A percentile compares a stretch with the other conserved stretches of the same genome.
phyloP scores from a whole-genome alignment of 2,113 vertebrate genomes.

The Apodemus sylvaticus region DNA sequence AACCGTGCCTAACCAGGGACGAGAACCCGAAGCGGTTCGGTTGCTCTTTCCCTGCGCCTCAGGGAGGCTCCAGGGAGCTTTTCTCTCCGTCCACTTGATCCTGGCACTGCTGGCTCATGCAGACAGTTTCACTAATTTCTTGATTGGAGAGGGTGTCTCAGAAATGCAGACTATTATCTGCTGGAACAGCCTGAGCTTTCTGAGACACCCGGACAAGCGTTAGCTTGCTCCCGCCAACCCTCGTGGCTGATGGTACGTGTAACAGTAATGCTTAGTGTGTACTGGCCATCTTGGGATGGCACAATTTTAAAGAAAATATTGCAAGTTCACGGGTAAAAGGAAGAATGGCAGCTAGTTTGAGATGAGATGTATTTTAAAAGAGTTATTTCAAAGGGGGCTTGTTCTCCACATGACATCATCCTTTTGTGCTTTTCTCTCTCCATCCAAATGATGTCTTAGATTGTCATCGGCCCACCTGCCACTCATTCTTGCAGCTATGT shows the following conservation, averaged over 20 bases:
- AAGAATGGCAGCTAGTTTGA: neutral
- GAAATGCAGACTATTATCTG: neutral
- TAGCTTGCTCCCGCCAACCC: neutral
- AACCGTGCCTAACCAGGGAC: neutral
- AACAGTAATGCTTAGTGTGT: neutral
- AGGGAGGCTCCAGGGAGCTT: neutral
- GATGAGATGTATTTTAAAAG: neutral
- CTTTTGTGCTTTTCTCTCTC: neutral
- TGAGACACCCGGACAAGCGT: neutral
- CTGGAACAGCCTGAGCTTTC: neutral
- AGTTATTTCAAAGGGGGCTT: neutral
- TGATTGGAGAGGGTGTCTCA: neutral
- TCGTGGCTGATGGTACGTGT: neutral
- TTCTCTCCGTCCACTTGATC: neutral
- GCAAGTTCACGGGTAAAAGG: neutral
- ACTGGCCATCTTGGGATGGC: neutral
- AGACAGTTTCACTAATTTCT: neutral
- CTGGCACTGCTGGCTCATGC: neutral
- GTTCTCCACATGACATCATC: neutral
- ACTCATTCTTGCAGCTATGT: neutral
- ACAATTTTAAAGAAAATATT: neutral
- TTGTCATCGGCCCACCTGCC: neutral
- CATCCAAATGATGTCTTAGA: neutral
- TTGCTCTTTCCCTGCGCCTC: neutral
- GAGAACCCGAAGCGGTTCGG: neutral